phyloP scores from a whole-genome alignment of 2,797 vertebrate species.

The Mycteria americana region DNA sequence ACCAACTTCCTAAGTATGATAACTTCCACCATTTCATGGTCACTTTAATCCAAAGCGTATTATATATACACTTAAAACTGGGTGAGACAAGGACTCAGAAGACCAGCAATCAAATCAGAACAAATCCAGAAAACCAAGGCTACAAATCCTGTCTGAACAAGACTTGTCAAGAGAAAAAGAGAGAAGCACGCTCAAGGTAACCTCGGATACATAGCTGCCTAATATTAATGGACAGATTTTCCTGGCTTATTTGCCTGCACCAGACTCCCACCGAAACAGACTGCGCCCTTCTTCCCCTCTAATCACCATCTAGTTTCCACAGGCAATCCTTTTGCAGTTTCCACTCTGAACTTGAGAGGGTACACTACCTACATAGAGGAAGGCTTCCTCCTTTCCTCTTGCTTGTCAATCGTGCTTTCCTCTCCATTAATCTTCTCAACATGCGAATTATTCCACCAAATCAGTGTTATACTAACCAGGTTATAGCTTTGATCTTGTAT shows the following conservation, averaged over 20 bases:
- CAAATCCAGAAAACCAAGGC: background rate
- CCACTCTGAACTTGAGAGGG: background rate
- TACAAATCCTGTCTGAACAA: background rate
- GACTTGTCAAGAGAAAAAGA: background rate
- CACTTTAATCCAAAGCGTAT: background rate
- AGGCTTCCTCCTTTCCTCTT: background rate
- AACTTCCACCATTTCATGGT: background rate
- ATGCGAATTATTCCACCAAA: background rate
- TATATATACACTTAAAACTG: background rate
- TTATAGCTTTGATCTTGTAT: background rate
- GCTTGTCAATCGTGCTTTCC: background rate
- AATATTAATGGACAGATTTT: accelerated
- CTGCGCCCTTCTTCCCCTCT: background rate
- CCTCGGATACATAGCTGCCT: background rate
- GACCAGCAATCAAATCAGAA: background rate
- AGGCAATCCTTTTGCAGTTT: background rate
- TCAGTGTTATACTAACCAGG: background rate
- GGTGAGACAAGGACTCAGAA: background rate
- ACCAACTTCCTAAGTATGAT: background rate
- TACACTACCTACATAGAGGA: background rate
- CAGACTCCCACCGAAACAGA: background rate
- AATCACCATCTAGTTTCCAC: background rate
- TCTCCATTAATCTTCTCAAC: background rate
- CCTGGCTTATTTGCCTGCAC: background rate
- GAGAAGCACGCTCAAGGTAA: background rate